Conservation (phyloP, 2,113 vertebrate species). For the Miniopterus natalensis region DNA sequence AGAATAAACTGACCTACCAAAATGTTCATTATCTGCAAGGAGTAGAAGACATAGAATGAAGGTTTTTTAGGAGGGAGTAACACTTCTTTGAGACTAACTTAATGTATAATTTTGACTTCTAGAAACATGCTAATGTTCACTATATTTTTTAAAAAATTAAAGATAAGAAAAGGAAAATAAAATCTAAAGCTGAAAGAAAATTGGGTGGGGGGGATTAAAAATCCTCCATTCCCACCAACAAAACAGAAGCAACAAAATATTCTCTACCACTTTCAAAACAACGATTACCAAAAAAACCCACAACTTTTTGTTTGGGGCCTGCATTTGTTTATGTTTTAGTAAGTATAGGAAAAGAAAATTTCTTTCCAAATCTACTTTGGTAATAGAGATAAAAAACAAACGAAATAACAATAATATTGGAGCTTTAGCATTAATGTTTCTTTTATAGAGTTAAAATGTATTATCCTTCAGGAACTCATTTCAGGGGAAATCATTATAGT, state of each 20-base stretch:
- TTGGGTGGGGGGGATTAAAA: background rate
- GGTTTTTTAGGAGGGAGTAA: background rate
- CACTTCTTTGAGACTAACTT: background rate
- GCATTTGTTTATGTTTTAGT: background rate
- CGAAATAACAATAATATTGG: background rate
- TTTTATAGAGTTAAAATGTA: conserved; percentile 40
- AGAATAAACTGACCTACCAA: background rate
- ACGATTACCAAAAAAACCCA: background rate
- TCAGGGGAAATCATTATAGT: background rate
- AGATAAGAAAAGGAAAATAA: background rate
- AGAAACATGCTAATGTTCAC: background rate
- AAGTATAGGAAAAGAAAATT: background rate
- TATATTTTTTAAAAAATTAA: background rate
- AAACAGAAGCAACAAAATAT: background rate
- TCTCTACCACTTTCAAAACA: background rate
- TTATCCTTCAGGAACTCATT: background rate
- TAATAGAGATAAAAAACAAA: background rate
- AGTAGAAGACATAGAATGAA: background rate
- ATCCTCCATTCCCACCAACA: background rate
- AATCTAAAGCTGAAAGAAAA: background rate
- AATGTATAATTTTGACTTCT: background rate
- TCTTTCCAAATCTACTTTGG: background rate
- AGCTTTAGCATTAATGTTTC: background rate
- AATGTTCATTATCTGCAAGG: background rate
- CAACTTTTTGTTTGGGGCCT: background rate